Evolutionary conservation across 2,888 invertebrate genomes (phyloP).

Genomic region (Dicycla oo): DNA sequence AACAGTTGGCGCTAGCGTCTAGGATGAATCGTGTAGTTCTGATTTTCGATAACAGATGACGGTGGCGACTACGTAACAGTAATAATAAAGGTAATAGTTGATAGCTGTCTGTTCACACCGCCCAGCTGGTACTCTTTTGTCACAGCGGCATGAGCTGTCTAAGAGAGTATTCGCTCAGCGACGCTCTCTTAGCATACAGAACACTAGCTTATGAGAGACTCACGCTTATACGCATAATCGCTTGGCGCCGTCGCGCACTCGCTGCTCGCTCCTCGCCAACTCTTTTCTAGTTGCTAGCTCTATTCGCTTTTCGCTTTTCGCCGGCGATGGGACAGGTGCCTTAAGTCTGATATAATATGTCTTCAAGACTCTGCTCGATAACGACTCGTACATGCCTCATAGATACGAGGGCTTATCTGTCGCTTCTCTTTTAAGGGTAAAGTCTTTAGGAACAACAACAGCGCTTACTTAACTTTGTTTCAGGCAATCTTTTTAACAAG

Average conservation of each 20-base stretch:
- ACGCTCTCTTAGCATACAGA: neutral
- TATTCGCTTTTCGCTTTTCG: neutral
- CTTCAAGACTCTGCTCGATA: slow-evolving; percentile 23
- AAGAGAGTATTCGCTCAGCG: neutral
- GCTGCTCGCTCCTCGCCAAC: neutral
- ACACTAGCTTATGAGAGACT: neutral
- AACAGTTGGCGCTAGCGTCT: too few species aligned
- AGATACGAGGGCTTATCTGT: slow-evolving; percentile 28
- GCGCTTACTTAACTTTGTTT: slow-evolving; percentile 31
- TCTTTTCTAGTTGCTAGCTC: neutral
- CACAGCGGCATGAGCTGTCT: neutral
- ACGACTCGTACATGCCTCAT: slow-evolving; percentile 20
- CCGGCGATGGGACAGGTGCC: neutral
- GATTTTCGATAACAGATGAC: too few species aligned
- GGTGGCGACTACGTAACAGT: too few species aligned
- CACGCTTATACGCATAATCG: neutral
- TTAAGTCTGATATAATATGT: slow-evolving; percentile 25
- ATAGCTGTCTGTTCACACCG: neutral
- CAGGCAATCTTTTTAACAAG: slow-evolving; percentile 29
- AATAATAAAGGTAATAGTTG: neutral
- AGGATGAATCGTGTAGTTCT: too few species aligned
- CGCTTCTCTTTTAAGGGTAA: slow-evolving; percentile 30
- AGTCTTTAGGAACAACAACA: slow-evolving; percentile 41
- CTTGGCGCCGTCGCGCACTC: neutral
- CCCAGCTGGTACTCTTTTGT: neutral